Conservation (phyloP, 2,113 vertebrate genomes). For the Tupaia tana region DNA sequence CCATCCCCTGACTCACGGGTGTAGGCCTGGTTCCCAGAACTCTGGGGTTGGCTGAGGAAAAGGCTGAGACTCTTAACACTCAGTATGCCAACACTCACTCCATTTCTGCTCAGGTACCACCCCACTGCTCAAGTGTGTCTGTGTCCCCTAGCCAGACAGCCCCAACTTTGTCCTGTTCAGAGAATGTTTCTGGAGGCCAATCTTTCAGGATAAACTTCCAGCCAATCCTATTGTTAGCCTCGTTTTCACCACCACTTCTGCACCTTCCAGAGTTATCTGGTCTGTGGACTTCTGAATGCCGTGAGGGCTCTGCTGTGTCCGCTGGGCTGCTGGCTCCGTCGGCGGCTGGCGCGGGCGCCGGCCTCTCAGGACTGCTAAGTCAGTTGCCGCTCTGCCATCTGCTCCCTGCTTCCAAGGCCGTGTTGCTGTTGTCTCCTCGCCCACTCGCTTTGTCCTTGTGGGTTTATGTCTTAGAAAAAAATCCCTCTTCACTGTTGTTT, state of each 20-base stretch:
- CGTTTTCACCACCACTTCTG: neutral
- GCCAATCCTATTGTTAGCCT: neutral
- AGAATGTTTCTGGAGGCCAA: neutral
- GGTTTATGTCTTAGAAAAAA: slow-evolving; percentile 75
- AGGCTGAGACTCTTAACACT: neutral
- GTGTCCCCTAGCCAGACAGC: neutral
- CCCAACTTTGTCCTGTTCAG: neutral
- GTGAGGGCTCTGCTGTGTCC: slow-evolving; percentile 20
- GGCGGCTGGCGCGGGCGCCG: neutral
- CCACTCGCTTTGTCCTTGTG: slow-evolving; percentile 78
- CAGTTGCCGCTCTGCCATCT: slow-evolving; percentile 71
- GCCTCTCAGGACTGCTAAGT: slow-evolving; percentile 70
- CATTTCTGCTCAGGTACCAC: neutral
- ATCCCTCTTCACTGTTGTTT: slow-evolving; percentile 74
- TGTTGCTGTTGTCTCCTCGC: slow-evolving; percentile 80
- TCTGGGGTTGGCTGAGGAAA: neutral
- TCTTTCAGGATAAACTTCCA: neutral
- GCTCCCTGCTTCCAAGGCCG: slow-evolving; percentile 53
- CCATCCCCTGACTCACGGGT: neutral
- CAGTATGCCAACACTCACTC: neutral
- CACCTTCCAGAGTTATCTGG: neutral
- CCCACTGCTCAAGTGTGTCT: neutral
- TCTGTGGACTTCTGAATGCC: neutral
- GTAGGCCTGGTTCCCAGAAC: neutral
- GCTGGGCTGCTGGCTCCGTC: slow-evolving; percentile 13